Evolutionary conservation across 2,113 vertebrate genomes (phyloP).

Genomic region (Promerops cafer): DNA sequence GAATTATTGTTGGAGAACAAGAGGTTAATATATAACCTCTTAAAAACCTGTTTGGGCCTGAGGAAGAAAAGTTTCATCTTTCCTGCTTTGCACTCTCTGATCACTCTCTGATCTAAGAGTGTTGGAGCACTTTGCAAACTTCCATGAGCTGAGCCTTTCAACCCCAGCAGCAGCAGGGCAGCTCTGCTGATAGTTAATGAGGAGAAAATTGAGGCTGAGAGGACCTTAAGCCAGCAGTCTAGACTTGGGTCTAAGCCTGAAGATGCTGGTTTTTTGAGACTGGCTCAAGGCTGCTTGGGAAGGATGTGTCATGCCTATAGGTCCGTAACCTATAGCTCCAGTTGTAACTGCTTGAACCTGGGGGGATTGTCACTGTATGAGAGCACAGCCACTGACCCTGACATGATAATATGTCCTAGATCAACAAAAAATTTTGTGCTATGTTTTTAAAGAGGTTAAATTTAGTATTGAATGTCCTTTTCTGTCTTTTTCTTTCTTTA

Average conservation of each 20-base stretch:
- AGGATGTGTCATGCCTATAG: background rate
- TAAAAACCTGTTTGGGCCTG: background rate
- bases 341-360: background rate
- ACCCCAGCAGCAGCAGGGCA: background rate
- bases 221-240: background rate
- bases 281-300: background rate
- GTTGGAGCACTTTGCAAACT: background rate
- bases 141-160: background rate
- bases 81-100: background rate
- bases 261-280: background rate
- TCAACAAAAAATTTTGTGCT: background rate
- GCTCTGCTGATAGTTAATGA: background rate
- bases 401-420: background rate
- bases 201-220: background rate
- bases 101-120: background rate
- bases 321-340: background rate
- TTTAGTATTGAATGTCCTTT: background rate
- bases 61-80: background rate
- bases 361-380: background rate
- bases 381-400: background rate
- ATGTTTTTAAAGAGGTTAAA: background rate
- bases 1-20: background rate
- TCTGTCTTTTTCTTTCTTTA: background rate
- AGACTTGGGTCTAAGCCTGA: background rate
- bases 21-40: background rate